Evolutionary conservation across 2,888 invertebrate species (phyloP).

Genomic region (Onthophagus sagittarius): DNA sequence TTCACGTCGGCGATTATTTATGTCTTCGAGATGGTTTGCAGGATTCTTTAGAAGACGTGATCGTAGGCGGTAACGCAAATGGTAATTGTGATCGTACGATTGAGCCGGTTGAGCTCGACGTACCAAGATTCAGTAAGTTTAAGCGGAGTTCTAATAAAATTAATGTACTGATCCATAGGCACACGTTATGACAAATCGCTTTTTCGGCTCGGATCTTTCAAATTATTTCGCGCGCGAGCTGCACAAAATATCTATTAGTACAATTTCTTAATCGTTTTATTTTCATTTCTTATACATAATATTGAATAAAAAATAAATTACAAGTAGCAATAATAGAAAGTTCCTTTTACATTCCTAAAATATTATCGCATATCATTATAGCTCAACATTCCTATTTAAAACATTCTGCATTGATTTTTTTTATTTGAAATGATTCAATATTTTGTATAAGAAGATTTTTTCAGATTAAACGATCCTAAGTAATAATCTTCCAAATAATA

Average conservation of each 20-base stretch:
- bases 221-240: background rate
- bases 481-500: constrained; percentile 5
- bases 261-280: no score
- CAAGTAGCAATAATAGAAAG: background rate
- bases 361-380: background rate
- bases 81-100: constrained; percentile 18
- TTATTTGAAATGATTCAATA: background rate
- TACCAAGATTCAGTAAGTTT: constrained; percentile 33
- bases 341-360: background rate
- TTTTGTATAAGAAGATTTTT: background rate
- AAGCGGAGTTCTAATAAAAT: constrained; percentile 40
- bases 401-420: background rate
- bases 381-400: background rate
- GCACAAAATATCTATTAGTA: background rate
- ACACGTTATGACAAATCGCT: constrained; percentile 46
- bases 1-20: background rate
- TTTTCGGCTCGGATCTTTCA: background rate
- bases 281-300: background rate
- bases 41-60: constrained; percentile 12
- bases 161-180: constrained; percentile 46
- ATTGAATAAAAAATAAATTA: background rate
- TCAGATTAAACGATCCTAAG: background rate
- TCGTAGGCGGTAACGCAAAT: constrained; percentile 15
- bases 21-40: background rate
- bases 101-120: constrained; percentile 10